Conservation (phyloP, 2,797 vertebrate genomes). For the Spinibarbus caldwelli region DNA sequence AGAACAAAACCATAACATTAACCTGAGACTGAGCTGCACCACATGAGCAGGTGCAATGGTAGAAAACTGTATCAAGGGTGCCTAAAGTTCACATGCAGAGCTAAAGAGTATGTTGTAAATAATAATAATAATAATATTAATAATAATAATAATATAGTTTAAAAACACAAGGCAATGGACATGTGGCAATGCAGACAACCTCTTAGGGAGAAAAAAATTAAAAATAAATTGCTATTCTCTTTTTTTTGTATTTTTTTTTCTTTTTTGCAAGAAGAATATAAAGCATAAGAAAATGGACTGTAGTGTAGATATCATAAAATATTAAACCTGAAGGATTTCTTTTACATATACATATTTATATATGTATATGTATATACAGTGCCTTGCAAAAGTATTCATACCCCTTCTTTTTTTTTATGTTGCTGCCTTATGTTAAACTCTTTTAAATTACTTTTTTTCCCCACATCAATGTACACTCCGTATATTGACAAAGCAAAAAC, state of each 20-base stretch:
- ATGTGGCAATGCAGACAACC: constrained; percentile 84
- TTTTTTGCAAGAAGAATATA: constrained; percentile 80
- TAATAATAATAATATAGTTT: constrained; percentile 64
- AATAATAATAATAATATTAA: constrained; percentile 48
- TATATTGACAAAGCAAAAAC: too few relatives aligned
- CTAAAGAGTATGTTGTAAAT: constrained; percentile 73
- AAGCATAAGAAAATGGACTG: constrained; percentile 85
- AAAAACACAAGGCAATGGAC: constrained; percentile 84
- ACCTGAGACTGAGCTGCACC: constrained; percentile 82
- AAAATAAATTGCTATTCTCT: constrained; percentile 58
- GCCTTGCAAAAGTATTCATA: too few relatives aligned
- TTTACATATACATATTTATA: constrained; percentile 46
- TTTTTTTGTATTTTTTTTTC: constrained; percentile 39
- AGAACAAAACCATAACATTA: constrained; percentile 78
- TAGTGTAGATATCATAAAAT: constrained; percentile 82
- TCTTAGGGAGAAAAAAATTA: constrained; percentile 69
- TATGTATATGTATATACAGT: constrained; percentile 49
- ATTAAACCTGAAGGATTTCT: constrained; percentile 93
- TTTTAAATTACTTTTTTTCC: too few relatives aligned
- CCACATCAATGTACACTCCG: too few relatives aligned
- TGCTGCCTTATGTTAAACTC: too few relatives aligned
- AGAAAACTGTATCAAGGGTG: constrained; percentile 74
- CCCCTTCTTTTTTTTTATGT: too few relatives aligned
- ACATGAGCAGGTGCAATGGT: constrained; percentile 73
- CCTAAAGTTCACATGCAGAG: constrained; percentile 73